A percentile compares a stretch with the other conserved stretches of the same genome.
Evolutionary conservation across 1,140 invertebrate species (phyloP).

Genomic region (Penaeus japonicus): DNA sequence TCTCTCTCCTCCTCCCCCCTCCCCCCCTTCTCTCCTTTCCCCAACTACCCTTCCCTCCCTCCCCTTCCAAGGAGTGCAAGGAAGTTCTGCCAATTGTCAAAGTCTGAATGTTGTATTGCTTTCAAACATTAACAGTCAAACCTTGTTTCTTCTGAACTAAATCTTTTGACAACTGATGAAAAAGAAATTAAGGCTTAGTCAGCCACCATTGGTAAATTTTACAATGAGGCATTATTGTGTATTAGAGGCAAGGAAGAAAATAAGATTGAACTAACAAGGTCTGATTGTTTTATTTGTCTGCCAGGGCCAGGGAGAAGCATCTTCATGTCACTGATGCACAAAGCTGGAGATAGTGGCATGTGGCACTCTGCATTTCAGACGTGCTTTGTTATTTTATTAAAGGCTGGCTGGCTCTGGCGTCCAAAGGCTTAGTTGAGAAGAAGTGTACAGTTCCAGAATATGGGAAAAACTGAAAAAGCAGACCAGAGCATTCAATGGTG

Average conservation of each 20-base stretch:
- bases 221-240: neutral
- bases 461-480: no score
- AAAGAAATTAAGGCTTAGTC: no score
- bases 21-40: no score
- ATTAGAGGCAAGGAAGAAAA: neutral
- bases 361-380: slow-evolving; percentile 15
- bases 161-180: neutral
- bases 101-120: slow-evolving; percentile 32
- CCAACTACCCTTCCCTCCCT: neutral
- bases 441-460: no score
- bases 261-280: slow-evolving; percentile 47
- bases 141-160: slow-evolving; percentile 47
- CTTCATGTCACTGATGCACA: slow-evolving; percentile 32
- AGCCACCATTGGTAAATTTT: no score
- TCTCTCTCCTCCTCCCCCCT: no score
- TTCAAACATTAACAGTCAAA: slow-evolving; percentile 34
- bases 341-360: slow-evolving; percentile 13
- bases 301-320: slow-evolving; percentile 20
- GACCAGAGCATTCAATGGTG: no score
- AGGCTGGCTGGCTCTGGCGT: slow-evolving; percentile 10
- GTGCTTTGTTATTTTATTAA: slow-evolving; percentile 11
- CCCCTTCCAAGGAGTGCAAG: slow-evolving; percentile 27
- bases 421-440: neutral
- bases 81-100: slow-evolving; percentile 23
- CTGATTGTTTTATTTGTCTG: slow-evolving; percentile 30